Evolutionary conservation across 2,888 invertebrate genomes (phyloP).

Genomic region (Melanostoma scalare): DNA sequence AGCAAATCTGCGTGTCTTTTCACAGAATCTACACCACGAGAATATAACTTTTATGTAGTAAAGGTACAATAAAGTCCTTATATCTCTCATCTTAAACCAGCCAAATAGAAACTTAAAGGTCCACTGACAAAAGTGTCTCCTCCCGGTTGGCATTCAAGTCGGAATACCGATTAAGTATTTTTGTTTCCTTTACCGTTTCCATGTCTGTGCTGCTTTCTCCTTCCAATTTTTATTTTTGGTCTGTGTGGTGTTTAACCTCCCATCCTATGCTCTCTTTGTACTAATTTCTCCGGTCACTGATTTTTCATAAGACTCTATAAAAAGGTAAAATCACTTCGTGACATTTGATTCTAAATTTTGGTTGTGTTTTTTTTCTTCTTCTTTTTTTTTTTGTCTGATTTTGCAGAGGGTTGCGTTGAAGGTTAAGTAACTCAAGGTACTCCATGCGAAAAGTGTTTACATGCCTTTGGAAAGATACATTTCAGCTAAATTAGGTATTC

Average conservation of each 20-base stretch:
- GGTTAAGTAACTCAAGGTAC: constrained; percentile 66
- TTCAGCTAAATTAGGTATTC: constrained; percentile 35
- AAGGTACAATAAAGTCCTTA: background rate
- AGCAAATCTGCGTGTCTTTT: too few species aligned
- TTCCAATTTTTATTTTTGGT: constrained; percentile 18
- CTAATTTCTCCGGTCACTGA: constrained; percentile 70
- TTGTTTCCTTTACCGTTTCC: constrained; percentile 14
- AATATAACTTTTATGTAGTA: too few species aligned
- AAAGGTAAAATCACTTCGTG: constrained; percentile 48
- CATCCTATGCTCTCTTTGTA: constrained; percentile 15
- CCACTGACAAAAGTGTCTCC: background rate
- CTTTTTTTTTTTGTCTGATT: constrained; percentile 14
- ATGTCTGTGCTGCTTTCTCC: background rate
- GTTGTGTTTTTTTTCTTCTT: constrained; percentile 58
- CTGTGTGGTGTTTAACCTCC: background rate
- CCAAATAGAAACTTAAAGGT: constrained; percentile 15
- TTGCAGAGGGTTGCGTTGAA: constrained; percentile 18
- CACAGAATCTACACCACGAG: too few species aligned
- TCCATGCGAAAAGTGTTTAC: constrained; percentile 55
- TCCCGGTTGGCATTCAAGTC: constrained; percentile 3
- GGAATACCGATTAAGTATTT: constrained; percentile 44
- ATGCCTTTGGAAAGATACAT: constrained; percentile 5
- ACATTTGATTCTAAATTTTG: constrained; percentile 64
- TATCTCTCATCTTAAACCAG: constrained; percentile 10
- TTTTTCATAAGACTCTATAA: constrained; percentile 62